These are phyloP conservation scores for Australoheros facetus DNA, from an alignment of 2,797 vertebrate species.

Conservation along the genomic window DNA sequence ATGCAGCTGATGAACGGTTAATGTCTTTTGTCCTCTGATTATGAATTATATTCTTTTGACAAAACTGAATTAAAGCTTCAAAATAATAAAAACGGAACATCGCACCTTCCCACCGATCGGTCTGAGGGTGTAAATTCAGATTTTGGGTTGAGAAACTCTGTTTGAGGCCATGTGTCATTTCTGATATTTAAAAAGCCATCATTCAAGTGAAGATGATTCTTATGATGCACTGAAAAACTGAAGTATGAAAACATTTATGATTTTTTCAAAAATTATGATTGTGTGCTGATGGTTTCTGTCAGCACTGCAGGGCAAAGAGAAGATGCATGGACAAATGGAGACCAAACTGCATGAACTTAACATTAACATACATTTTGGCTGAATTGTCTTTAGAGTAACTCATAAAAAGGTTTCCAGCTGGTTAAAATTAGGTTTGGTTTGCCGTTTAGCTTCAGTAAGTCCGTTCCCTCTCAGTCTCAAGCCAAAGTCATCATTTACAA, in stretches of 20 bases:
- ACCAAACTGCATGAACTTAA: conserved; percentile 41
- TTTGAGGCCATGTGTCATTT: background rate
- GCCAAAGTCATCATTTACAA: conserved; percentile 41
- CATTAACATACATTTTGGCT: conserved; percentile 28
- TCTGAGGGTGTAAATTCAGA: background rate
- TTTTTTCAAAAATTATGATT: background rate
- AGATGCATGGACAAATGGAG: conserved; percentile 38
- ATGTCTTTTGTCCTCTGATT: background rate
- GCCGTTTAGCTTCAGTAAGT: conserved; percentile 6
- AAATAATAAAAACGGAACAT: background rate
- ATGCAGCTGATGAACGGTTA: background rate
- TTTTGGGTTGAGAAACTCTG: conserved; percentile 25
- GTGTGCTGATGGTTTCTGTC: conserved; percentile 10
- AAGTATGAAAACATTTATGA: conserved; percentile 9
- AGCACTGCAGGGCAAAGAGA: background rate
- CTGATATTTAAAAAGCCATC: conserved; percentile 19
- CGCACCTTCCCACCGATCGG: no score
- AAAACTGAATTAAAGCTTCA: background rate
- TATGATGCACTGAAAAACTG: conserved; percentile 9
- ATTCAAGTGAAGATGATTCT: conserved; percentile 21
- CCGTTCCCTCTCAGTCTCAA: conserved; percentile 23
- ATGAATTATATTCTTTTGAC: background rate
- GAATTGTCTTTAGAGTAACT: background rate
- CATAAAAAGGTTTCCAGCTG: background rate
- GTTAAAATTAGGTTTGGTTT: conserved; percentile 3